Evolutionary conservation across 1,140 invertebrate genomes (phyloP).

Genomic region (Acromyrmex heyeri): DNA sequence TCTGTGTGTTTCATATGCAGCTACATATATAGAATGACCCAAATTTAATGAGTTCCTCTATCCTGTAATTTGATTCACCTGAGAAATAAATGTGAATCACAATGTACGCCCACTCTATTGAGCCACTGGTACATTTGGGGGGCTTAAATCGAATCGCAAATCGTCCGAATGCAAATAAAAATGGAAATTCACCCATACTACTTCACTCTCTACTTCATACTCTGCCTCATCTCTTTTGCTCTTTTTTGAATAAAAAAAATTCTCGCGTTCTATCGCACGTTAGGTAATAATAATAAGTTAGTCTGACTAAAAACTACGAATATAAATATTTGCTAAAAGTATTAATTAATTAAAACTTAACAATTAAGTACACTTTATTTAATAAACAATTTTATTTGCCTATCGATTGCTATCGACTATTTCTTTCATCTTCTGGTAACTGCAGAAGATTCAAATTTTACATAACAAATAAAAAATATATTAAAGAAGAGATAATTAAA

Average conservation of each 20-base stretch:
- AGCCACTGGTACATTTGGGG: conserved; percentile 59
- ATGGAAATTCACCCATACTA: conserved; percentile 72
- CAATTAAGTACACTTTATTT: not conserved
- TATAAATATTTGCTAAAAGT: conserved; percentile 4
- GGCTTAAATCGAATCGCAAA: conserved; percentile 79
- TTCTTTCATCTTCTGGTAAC: not conserved
- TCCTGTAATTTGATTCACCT: conserved; percentile 73
- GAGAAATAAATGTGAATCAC: conserved; percentile 77
- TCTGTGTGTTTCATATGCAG: conserved; percentile 6
- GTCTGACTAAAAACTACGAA: not conserved
- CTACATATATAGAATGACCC: conserved; percentile 52
- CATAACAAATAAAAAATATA: not conserved
- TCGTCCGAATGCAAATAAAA: conserved; percentile 78
- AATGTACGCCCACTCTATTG: conserved; percentile 56
- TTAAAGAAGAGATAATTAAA: not conserved
- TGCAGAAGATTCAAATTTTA: not conserved
- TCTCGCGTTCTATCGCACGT: conserved; percentile 40
- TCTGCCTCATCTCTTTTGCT: conserved; percentile 11
- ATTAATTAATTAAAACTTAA: conserved; percentile 5
- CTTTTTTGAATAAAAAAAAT: conserved; percentile 55
- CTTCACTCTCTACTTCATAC: conserved; percentile 30
- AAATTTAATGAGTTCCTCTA: conserved; percentile 61
- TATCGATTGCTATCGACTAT: not conserved
- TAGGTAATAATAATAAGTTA: conserved; percentile 34
- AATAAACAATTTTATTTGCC: not conserved